A percentile compares a stretch with the other conserved stretches of the same genome.
Conservation (phyloP, 1,140 invertebrate genomes). For the Diorhabda carinulata region DNA sequence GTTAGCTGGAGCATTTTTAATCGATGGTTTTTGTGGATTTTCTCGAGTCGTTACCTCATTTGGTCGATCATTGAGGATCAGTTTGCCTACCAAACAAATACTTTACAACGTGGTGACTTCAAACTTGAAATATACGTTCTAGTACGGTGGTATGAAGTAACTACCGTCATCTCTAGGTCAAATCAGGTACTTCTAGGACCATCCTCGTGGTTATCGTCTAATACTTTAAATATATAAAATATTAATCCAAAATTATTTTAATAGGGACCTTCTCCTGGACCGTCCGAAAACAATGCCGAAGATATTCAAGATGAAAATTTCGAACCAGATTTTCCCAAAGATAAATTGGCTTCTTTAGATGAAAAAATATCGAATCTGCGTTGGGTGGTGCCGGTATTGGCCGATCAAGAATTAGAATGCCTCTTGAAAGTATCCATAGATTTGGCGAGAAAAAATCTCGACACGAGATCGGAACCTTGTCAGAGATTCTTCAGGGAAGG, state of each 20-base stretch:
- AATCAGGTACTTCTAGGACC: too few species aligned
- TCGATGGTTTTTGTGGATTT: too few species aligned
- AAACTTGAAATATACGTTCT: too few species aligned
- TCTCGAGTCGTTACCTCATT: too few species aligned
- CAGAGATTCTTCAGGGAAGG: constrained; percentile 94
- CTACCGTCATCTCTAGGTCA: too few species aligned
- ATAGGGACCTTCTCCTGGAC: constrained; percentile 40
- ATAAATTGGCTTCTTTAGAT: constrained; percentile 81
- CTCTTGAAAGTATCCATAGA: constrained; percentile 86
- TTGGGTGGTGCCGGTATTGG: constrained; percentile 96
- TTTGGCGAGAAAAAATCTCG: constrained; percentile 77
- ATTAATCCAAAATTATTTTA: not conserved
- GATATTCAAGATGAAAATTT: constrained; percentile 50
- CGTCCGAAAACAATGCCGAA: constrained; percentile 48
- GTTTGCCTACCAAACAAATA: too few species aligned
- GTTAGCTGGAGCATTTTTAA: too few species aligned
- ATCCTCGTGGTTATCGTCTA: too few species aligned
- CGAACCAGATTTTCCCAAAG: constrained; percentile 78
- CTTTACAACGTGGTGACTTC: too few species aligned
- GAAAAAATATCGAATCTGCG: constrained; percentile 92
- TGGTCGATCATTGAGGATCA: too few species aligned
- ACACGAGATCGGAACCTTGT: constrained; percentile 85
- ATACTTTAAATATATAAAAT: not conserved
- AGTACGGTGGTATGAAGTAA: too few species aligned
- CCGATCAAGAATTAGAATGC: constrained; percentile 92